phyloP scores from a whole-genome alignment of 2,888 invertebrate species.

The Amphipoea lucens region DNA sequence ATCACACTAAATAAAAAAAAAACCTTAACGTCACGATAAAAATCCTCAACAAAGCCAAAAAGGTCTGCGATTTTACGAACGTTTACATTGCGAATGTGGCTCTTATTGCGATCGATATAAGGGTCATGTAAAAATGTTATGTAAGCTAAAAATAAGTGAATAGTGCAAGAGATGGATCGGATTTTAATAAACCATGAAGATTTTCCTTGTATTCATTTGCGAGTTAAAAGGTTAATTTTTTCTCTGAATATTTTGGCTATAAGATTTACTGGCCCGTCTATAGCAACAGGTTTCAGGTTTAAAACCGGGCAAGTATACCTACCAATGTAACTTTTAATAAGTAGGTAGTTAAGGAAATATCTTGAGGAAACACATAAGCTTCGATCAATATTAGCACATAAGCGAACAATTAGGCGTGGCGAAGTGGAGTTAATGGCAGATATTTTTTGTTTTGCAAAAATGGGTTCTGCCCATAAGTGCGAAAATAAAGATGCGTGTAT shows the following conservation, averaged over 20 bases:
- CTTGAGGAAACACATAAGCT: not conserved
- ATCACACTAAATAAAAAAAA: conserved; percentile 78
- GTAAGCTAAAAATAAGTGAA: conserved; percentile 65
- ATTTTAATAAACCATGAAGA: conserved; percentile 27
- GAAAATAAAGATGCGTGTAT: not conserved
- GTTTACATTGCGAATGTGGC: conserved; percentile 68
- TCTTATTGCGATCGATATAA: conserved; percentile 68
- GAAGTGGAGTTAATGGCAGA: not conserved
- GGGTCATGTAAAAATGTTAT: conserved; percentile 62
- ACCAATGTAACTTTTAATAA: not conserved
- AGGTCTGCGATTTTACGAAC: conserved; percentile 68
- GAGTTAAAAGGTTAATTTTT: not conserved
- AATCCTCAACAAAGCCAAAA: conserved; percentile 79
- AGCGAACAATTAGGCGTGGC: too few species aligned
- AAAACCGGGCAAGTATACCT: not conserved
- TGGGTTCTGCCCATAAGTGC: not conserved
- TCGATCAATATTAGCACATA: too few species aligned
- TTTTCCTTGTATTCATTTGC: conserved; percentile 33
- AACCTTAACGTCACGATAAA: conserved; percentile 80
- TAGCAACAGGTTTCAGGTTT: not conserved
- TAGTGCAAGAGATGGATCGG: conserved; percentile 51
- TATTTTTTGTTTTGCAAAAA: not conserved
- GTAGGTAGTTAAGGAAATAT: not conserved
- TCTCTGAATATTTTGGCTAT: not conserved
- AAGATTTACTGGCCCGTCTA: not conserved